Percentiles rank a stretch among this genome's conserved stretches.
Evolutionary conservation across 2,113 vertebrate species (phyloP).

Genomic region (Perccottus glenii): DNA sequence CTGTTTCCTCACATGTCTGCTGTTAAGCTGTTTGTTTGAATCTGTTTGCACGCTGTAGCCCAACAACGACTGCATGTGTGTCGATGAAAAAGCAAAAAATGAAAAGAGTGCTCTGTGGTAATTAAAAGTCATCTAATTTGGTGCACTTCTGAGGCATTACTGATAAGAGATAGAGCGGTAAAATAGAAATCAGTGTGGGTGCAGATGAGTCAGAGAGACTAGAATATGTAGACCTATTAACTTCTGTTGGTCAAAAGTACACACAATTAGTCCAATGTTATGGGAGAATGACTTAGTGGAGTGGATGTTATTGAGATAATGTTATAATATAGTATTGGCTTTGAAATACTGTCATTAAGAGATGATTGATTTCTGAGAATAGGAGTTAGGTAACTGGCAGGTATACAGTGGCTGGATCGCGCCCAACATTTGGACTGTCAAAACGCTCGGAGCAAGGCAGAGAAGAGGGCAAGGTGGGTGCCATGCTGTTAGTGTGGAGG

Average conservation of each 20-base stretch:
- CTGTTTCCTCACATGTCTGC: slow-evolving; percentile 79
- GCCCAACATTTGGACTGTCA: slow-evolving; percentile 62
- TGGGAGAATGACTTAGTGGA: slow-evolving; percentile 45
- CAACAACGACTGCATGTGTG: slow-evolving; percentile 45
- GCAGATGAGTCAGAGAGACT: slow-evolving; percentile 74
- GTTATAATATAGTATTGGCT: slow-evolving; percentile 26
- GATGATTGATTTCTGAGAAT: neutral
- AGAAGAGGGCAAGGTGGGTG: slow-evolving; percentile 68
- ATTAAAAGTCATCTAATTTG: slow-evolving; percentile 35
- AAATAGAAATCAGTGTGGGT: slow-evolving; percentile 71
- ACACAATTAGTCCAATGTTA: slow-evolving; percentile 63
- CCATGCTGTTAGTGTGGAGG: slow-evolving; percentile 64
- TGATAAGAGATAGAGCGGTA: slow-evolving; percentile 55
- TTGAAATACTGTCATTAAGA: slow-evolving; percentile 27
- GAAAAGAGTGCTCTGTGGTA: slow-evolving; percentile 43
- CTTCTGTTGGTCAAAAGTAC: slow-evolving; percentile 66
- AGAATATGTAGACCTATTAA: slow-evolving; percentile 65
- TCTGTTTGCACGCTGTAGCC: slow-evolving; percentile 64
- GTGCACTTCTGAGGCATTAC: slow-evolving; percentile 36
- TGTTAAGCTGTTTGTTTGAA: slow-evolving; percentile 72
- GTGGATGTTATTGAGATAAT: slow-evolving; percentile 45
- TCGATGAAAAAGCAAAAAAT: slow-evolving; percentile 36
- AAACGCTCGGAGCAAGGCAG: slow-evolving; percentile 56
- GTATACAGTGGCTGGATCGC: slow-evolving; percentile 67
- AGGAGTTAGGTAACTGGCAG: slow-evolving; percentile 74